Evolutionary conservation across 2,113 vertebrate species (phyloP).

Genomic region (Oceanodroma tethys): DNA sequence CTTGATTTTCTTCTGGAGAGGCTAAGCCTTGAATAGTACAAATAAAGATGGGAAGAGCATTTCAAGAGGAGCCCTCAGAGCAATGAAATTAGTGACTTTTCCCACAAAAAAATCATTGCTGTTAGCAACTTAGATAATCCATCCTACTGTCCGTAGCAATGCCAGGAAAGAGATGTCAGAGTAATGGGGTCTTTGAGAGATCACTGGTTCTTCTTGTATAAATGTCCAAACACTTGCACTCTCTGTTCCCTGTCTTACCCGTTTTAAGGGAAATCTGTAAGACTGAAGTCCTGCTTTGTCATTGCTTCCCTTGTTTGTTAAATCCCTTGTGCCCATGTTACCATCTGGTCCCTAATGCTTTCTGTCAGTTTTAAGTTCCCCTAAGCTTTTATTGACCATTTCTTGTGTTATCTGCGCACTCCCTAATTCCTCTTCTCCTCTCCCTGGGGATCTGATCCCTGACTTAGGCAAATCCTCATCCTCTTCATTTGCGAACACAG

Average conservation of each 20-base stretch:
- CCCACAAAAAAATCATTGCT: neutral
- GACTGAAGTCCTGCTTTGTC: neutral
- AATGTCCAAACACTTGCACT: neutral
- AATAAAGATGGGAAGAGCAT: neutral
- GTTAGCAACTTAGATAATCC: neutral
- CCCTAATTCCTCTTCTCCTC: neutral
- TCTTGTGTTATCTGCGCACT: neutral
- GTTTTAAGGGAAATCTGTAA: neutral
- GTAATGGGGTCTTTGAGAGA: neutral
- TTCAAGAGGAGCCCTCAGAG: neutral
- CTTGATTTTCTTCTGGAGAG: neutral
- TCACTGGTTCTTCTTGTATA: neutral
- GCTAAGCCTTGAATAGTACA: neutral
- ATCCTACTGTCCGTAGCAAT: neutral
- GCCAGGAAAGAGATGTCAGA: neutral
- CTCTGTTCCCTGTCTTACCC: neutral
- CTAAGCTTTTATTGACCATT: conserved; percentile 10
- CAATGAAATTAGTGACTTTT: neutral
- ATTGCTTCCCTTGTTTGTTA: neutral
- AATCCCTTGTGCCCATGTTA: neutral
- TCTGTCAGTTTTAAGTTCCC: neutral
- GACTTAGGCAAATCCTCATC: conserved; percentile 46
- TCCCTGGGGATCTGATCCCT: conserved; percentile 7
- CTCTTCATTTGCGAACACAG: conserved; percentile 12
- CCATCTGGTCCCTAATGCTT: neutral